These are phyloP conservation scores for Amblyjoppa fuscipennis DNA, from an alignment of 2,888 invertebrate species.

Conservation along the genomic window DNA sequence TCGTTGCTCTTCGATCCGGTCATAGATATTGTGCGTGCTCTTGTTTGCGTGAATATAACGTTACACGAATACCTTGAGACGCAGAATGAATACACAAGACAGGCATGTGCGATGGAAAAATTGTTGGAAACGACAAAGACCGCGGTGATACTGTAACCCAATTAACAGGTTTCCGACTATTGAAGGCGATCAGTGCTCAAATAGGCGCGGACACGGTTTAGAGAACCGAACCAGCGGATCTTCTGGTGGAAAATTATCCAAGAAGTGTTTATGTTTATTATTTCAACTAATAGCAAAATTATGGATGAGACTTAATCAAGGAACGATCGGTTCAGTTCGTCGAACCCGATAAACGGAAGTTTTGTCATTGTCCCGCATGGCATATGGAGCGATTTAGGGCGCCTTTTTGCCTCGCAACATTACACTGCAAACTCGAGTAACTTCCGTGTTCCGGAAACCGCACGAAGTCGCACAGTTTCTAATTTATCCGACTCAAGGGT, in stretches of 20 bases:
- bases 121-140: background rate
- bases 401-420: conserved; percentile 4
- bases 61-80: background rate
- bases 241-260: background rate
- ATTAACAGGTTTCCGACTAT: background rate
- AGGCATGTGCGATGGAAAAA: background rate
- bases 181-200: background rate
- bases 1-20: conserved; percentile 17
- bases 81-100: background rate
- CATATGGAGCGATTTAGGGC: background rate
- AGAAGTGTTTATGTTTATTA: background rate
- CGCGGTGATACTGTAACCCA: background rate
- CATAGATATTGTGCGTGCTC: background rate
- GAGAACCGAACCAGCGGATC: background rate
- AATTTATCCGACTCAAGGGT: conserved; percentile 70
- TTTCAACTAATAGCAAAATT: background rate
- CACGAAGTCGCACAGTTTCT: conserved; percentile 26
- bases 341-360: background rate
- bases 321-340: conserved; percentile 3
- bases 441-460: conserved; percentile 27
- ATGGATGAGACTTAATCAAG: background rate
- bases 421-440: conserved; percentile 5
- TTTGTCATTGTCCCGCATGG: background rate
- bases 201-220: background rate
- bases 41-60: background rate